phyloP scores from a whole-genome alignment of 2,797 vertebrate species.

The Pipistrellus kuhlii region DNA sequence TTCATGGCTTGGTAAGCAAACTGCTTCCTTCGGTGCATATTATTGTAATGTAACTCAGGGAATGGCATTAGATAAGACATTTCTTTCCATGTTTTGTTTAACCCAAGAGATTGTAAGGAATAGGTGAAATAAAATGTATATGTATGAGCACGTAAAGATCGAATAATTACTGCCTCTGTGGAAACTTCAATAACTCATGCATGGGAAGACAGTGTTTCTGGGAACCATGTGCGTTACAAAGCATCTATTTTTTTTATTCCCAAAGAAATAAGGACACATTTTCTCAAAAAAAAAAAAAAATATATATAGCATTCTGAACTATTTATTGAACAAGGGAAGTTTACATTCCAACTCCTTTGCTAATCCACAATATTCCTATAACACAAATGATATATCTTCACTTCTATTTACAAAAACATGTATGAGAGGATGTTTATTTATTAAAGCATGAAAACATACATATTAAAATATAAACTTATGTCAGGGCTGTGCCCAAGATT shows the following conservation, averaged over 20 bases:
- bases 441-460: not conserved
- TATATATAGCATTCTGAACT: not conserved
- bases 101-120: slow-evolving; percentile 16
- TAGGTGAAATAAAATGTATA: slow-evolving; percentile 6
- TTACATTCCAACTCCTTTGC: not conserved
- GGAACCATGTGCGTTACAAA: not conserved
- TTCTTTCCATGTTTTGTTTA: slow-evolving; percentile 63
- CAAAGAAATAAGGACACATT: not conserved
- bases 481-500: not conserved
- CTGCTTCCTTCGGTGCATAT: slow-evolving; percentile 55
- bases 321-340: not conserved
- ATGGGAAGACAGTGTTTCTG: not conserved
- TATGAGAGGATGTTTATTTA: not conserved
- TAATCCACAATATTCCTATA: not conserved
- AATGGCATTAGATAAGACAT: slow-evolving; percentile 45
- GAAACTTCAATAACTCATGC: not conserved
- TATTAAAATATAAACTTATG: not conserved
- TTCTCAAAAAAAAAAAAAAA: not conserved
- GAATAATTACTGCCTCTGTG: not conserved
- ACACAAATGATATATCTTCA: not conserved
- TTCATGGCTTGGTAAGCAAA: slow-evolving; percentile 75
- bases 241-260: not conserved
- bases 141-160: slow-evolving; percentile 13
- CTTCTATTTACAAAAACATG: not conserved
- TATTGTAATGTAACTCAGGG: slow-evolving; percentile 51